Percentiles rank a stretch among this genome's conserved stretches.
These are phyloP conservation scores for Keiferia lycopersicella DNA, from an alignment of 2,888 invertebrate species.

Conservation along the genomic window DNA sequence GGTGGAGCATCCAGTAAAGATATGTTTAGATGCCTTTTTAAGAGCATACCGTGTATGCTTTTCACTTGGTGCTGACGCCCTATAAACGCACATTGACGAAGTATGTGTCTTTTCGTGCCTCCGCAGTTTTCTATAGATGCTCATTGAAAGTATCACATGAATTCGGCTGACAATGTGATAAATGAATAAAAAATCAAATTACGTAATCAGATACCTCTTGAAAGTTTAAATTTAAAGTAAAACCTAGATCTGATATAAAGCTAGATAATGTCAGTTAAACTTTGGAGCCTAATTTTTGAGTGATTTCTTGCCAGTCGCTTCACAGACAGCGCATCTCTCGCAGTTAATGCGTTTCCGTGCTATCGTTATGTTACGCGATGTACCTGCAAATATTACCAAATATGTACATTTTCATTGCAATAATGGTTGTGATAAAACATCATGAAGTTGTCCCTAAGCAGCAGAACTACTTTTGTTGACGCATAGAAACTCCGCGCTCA, in stretches of 20 bases:
- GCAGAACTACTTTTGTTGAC: slow-evolving; percentile 41
- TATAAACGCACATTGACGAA: slow-evolving; percentile 32
- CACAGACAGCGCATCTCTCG: slow-evolving; percentile 24
- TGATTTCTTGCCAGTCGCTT: slow-evolving; percentile 33
- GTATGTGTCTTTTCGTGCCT: slow-evolving; percentile 26
- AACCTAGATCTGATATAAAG: slow-evolving; percentile 26
- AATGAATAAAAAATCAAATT: slow-evolving; percentile 13
- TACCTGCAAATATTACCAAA: slow-evolving; percentile 74
- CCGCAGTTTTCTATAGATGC: slow-evolving; percentile 23
- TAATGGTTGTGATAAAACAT: slow-evolving; percentile 77
- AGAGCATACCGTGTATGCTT: slow-evolving; percentile 24
- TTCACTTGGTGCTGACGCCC: slow-evolving; percentile 32
- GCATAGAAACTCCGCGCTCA: slow-evolving; percentile 59
- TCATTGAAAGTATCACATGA: slow-evolving; percentile 11
- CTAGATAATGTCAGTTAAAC: slow-evolving; percentile 9
- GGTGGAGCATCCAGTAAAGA: slow-evolving; percentile 35
- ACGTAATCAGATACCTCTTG: slow-evolving; percentile 18
- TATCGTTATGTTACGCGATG: slow-evolving; percentile 54
- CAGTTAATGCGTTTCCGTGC: slow-evolving; percentile 33
- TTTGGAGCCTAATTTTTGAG: slow-evolving; percentile 20
- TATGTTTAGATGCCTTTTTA: slow-evolving; percentile 32
- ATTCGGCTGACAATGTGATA: slow-evolving; percentile 4
- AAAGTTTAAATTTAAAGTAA: slow-evolving; percentile 21
- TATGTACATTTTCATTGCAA: slow-evolving; percentile 70
- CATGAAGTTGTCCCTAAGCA: slow-evolving; percentile 62